Conservation (phyloP, 92 coral and sea anemone species). For the Phenganax stokvisi region DNA sequence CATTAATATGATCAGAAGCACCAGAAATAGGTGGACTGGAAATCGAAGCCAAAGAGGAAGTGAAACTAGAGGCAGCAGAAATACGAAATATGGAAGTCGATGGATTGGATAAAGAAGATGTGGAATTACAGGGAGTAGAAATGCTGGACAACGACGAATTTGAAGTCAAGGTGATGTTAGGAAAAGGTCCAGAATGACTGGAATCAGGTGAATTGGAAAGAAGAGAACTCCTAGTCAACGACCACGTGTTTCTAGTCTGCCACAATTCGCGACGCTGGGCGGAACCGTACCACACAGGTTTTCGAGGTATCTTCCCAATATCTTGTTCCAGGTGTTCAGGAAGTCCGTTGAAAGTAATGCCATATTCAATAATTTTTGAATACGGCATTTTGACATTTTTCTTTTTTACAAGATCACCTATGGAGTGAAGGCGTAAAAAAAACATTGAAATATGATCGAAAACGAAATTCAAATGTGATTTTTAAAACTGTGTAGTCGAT, state of each 20-base stretch:
- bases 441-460: background rate
- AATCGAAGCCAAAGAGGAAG: background rate
- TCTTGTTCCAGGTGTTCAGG: constrained; percentile 10
- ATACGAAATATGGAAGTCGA: background rate
- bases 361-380: constrained; percentile 6
- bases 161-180: background rate
- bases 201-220: background rate
- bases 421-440: background rate
- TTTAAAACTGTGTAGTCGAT: background rate
- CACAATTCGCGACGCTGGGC: constrained; percentile 25
- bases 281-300: constrained; percentile 23
- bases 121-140: background rate
- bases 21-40: background rate
- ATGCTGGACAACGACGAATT: background rate
- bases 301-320: constrained; percentile 14
- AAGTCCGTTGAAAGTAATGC: background rate
- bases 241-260: constrained; percentile 1
- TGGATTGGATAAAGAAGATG: background rate
- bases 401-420: constrained; percentile 25
- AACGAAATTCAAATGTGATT: background rate
- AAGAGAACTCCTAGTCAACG: background rate
- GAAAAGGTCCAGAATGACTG: background rate
- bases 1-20: background rate
- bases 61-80: background rate
- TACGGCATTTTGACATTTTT: constrained; percentile 17